These are phyloP conservation scores for Campoletis sonorensis DNA, from an alignment of 1,140 invertebrate genomes.

Conservation along the genomic window DNA sequence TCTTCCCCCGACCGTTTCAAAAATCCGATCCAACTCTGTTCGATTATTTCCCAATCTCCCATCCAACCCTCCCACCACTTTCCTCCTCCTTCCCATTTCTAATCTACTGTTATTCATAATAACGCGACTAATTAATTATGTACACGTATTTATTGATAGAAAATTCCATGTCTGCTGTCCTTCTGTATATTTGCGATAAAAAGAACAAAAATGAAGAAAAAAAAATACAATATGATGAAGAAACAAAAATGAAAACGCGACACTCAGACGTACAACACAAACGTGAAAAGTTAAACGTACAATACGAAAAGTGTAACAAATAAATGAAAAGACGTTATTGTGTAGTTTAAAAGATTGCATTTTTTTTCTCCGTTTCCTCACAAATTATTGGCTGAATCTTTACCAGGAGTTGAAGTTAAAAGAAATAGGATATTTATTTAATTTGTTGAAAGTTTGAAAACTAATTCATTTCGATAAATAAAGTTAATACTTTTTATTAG, in stretches of 20 bases:
- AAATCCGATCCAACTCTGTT: too few species aligned
- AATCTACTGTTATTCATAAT: slow-evolving; percentile 61
- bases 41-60: not conserved
- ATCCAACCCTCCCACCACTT: slow-evolving; percentile 47
- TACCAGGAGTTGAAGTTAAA: too few species aligned
- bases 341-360: slow-evolving; percentile 10
- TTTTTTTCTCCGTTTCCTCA: not conserved
- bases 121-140: slow-evolving; percentile 59
- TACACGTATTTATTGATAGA: slow-evolving; percentile 71
- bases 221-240: too few species aligned
- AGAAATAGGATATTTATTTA: not conserved
- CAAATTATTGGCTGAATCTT: too few species aligned
- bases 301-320: slow-evolving; percentile 51
- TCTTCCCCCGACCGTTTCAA: not conserved
- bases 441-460: not conserved
- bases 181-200: slow-evolving; percentile 61
- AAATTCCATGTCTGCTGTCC: slow-evolving; percentile 59
- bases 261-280: slow-evolving; percentile 32
- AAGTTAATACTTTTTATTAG: too few species aligned
- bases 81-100: slow-evolving; percentile 55
- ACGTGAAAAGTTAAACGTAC: not conserved
- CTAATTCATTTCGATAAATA: not conserved
- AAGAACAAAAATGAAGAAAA: not conserved
- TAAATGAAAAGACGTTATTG: slow-evolving; percentile 32
- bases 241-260: slow-evolving; percentile 5